Evolutionary conservation across 2,797 vertebrate species (phyloP), one percentile per base, ranked within the genome.

Genomic region (Xerus rutilus): DNA sequence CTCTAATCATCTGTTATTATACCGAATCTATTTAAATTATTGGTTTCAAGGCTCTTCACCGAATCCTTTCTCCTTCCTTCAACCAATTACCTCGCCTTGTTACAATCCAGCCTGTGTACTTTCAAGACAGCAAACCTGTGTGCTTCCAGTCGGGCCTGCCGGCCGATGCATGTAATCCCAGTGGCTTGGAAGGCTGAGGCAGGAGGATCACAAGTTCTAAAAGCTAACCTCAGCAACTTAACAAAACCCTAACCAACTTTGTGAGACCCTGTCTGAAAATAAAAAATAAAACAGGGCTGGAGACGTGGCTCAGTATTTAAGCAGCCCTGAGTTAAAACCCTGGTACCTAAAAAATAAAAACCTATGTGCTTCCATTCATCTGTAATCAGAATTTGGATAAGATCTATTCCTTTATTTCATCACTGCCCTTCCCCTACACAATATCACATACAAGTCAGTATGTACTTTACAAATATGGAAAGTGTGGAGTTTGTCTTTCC

Each of bases 11-110:
- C 94, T 93, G 54, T 82, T 77, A 89, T 70, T 87, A 52, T 67
- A 47, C 57, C 8, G 14, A 76, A 86, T 90, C 79, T 87, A 86
- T 87, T 89, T 97, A 86, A 86, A 92, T 73, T 49, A 93, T 49
- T 77, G 49, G 84, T 90, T 97, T 96, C 86, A 92, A 94, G 70
- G 62, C 43, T 78, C 21, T 91, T 54, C 78, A 87, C 57, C 81
- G 94, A 91, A 77, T 70, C 62, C 76, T 73, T 97, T 70, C 73
- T 95, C 69, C 62, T 77, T 96, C 65, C 76, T 86, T 65, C 92
- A 90, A 72, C 64, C 90, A 82, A 84, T 57, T 81, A 74, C 28
- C 15, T 20, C 18, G 35, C n/a, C 73, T 92, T 52, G 62, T 84
- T 67, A 81, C 5, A 79, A 73, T 28, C 18, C 82, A 84, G 81